Conservation (phyloP, 2,888 invertebrate species). For the Archips crataeganus region DNA sequence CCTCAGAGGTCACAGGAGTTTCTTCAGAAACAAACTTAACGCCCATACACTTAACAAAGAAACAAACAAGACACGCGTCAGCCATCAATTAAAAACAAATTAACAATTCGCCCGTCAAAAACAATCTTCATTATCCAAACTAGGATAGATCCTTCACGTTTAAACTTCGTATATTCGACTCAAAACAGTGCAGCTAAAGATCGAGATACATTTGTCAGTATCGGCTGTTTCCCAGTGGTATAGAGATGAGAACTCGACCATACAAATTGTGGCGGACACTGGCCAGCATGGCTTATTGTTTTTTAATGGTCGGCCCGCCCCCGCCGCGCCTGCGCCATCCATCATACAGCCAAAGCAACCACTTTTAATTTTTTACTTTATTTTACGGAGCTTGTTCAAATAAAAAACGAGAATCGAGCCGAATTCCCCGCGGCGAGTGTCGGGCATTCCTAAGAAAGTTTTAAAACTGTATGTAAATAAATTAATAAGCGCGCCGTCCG, state of each 20-base stretch:
- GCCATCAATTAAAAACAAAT: conserved; percentile 75
- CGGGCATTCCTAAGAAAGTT: conserved; percentile 71
- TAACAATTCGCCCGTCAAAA: conserved; percentile 67
- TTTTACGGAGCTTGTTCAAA: conserved; percentile 62
- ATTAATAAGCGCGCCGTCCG: conserved; percentile 59
- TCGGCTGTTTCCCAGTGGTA: conserved; percentile 48
- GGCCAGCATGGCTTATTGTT: conserved; percentile 79
- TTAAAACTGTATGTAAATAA: conserved; percentile 79
- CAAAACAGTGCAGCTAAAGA: conserved; percentile 29
- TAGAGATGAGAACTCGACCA: conserved; percentile 69
- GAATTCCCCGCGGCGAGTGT: conserved; percentile 76
- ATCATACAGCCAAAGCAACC: conserved; percentile 63
- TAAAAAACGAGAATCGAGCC: conserved; percentile 59
- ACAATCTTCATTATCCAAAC: conserved; percentile 59
- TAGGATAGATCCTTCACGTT: conserved; percentile 45
- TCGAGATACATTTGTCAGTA: conserved; percentile 44
- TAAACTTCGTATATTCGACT: conserved; percentile 5
- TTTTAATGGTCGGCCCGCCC: conserved; percentile 81
- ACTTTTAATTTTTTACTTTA: conserved; percentile 55
- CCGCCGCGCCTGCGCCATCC: conserved; percentile 70
- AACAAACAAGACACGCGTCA: conserved; percentile 56
- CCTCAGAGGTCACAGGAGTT: not conserved
- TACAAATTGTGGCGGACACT: conserved; percentile 80
- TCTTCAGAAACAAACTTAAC: not conserved
- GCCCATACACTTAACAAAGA: conserved; percentile 37